Percentiles rank a stretch among this genome's conserved stretches.
Evolutionary conservation across 2,797 vertebrate genomes (phyloP).

Genomic region (Cuniculus paca): DNA sequence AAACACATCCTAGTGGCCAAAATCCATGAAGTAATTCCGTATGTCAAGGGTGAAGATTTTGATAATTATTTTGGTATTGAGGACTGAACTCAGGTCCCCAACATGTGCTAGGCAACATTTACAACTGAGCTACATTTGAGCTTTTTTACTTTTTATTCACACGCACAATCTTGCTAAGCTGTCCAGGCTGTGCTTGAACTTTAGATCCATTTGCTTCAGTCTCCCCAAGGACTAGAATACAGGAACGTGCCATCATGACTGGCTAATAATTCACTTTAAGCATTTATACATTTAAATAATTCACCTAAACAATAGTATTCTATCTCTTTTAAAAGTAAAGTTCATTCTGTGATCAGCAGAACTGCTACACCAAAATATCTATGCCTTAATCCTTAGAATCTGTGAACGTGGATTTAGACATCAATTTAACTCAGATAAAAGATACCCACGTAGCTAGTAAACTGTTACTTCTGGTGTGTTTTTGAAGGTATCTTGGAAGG

Average conservation of each 20-base stretch:
- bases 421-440: not conserved
- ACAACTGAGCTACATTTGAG: not conserved
- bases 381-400: not conserved
- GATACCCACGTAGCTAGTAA: not conserved
- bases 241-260: not conserved
- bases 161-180: not conserved
- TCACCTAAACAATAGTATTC: not conserved
- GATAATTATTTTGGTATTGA: not conserved
- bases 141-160: not conserved
- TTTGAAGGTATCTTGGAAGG: not conserved
- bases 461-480: not conserved
- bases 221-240: not conserved
- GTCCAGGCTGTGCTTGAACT: not conserved
- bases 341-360: not conserved
- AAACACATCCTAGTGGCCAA: not conserved
- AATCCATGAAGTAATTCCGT: not conserved
- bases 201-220: not conserved
- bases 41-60: not conserved
- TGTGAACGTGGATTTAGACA: not conserved
- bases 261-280: not conserved
- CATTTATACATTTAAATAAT: slow-evolving; percentile 13
- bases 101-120: not conserved
- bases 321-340: slow-evolving; percentile 19
- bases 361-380: not conserved
- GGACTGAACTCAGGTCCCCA: not conserved